Evolutionary conservation across 2,888 invertebrate genomes (phyloP), one percentile per base, ranked within the genome.

Genomic region (Amblyjoppa fuscipennis): DNA sequence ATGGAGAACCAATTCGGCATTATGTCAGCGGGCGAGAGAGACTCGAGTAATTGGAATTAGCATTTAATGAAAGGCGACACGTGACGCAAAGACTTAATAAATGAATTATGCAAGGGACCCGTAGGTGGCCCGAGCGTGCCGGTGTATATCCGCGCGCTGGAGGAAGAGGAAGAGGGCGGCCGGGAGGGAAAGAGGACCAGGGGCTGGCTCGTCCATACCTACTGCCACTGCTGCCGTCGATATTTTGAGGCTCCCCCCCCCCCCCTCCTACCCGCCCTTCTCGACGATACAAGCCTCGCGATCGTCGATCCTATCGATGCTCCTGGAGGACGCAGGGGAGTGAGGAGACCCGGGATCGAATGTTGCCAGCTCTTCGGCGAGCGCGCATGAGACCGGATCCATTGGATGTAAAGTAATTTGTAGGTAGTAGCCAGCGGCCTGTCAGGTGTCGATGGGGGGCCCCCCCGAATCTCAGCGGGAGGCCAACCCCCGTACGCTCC

Each of bases 401-500:
- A 84, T 84, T 86, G 88, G 91, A 90, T 87, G 91, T 90, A 88
- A 91, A 90, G 91, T 91, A 93, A 92, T 93, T 93, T 93, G 92
- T 92, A 92, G 91, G 90, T 88, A 87, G 90, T 88, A 90, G 92
- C 91, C 90, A 89, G 90, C 90, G 89, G 90, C 73, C 90, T 91
- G 91, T 91, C 91, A 91, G 92, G 92, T 92, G 91, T 90, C 92
- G 89, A 90, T 91, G 91, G 92, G 92, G 86, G 92, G 92, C 90
- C 89, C 88, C 87, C 87, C 45, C 84, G 80, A 89, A 88, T 89
- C 90, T 85, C 93, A 91, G 92, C 92, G 87, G 93, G 93, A 90
- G 88, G 89, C 89, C 28, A 64, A 89, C 87, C 86, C 85, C 85
- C 76, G 68, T 77, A 73, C 64, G 68, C 80, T 84, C 64, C 73